Conservation (phyloP, 2,113 vertebrate genomes). For the Ellobius talpinus region DNA sequence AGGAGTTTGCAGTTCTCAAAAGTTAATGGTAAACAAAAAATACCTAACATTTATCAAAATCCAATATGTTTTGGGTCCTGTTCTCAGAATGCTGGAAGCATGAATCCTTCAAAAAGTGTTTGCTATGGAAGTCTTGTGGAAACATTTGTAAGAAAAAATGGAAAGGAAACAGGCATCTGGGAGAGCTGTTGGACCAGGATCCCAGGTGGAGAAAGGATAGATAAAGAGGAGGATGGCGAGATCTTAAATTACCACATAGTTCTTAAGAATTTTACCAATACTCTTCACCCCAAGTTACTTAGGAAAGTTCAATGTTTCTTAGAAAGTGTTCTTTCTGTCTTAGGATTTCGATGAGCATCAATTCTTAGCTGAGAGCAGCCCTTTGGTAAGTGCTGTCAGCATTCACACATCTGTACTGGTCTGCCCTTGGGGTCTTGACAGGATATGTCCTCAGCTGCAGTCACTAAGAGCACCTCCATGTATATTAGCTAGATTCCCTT, state of each 20-base stretch:
- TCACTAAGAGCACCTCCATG: too few relatives aligned
- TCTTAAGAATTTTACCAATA: neutral
- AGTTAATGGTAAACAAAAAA: neutral
- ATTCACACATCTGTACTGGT: too few relatives aligned
- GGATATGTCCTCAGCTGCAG: too few relatives aligned
- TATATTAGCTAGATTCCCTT: too few relatives aligned
- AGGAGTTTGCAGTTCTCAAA: neutral
- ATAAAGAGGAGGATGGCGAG: neutral
- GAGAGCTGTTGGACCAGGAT: neutral
- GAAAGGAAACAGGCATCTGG: neutral
- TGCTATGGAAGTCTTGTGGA: neutral
- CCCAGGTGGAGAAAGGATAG: neutral
- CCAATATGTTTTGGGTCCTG: neutral
- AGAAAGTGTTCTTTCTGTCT: neutral
- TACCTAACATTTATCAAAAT: neutral
- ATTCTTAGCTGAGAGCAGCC: neutral
- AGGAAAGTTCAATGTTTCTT: neutral
- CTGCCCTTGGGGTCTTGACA: too few relatives aligned
- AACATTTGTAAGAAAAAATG: neutral
- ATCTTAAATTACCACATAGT: neutral
- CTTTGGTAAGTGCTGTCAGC: neutral
- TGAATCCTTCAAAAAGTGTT: neutral
- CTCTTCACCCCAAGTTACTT: neutral
- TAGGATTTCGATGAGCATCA: neutral
- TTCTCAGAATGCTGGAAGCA: neutral